Evolutionary conservation across 2,888 invertebrate genomes (phyloP), one percentile per base, ranked within the genome.

Genomic region (Gortyna flavago): DNA sequence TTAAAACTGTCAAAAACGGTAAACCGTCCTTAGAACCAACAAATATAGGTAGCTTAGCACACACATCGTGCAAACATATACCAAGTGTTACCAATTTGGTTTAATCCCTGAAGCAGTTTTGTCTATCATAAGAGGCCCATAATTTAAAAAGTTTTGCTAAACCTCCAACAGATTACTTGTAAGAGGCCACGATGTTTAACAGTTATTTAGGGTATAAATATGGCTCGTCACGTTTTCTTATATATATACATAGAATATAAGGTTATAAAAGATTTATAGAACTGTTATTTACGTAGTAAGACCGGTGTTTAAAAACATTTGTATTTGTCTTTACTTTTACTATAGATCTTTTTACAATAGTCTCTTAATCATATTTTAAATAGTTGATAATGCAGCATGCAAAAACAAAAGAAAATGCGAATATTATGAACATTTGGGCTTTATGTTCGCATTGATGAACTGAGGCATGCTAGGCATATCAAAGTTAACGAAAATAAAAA

Each of bases 141-240:
- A 54, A 44, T 64, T 54, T 48, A 38, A 81, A 64, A 78, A 25
- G 11, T 13, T 32, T 32, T 51, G 29, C 21, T 64, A 21, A 44
- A 18, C 25, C 8, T 18, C 38, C 54, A 57, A 35, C 41, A 35
- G 32, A 64, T n/a, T 51, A 41, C 44, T 38, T 57, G 25, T 35
- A 57, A 35, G 54, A 65, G 8, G 65, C 41, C 51, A 51, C 13
- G 32, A 51, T 84, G 57, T 83, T 59, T 70, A 69, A 32, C 79
- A 66, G 83, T 82, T 79, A 79, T 76, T 59, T 79, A 82, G 79
- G 65, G 79, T 79, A 76, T 79, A 72, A 75, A 75, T 66, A 83
- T 83, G 79, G 83, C 79, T 79, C 59, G 51, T 80, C 78, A 69
- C 80, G 32, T 83, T 84, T 61, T 80, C 61, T 83, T 65, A 84